phyloP scores from a whole-genome alignment of 2,888 invertebrate genomes.

The Drosophila nigritarsus region DNA sequence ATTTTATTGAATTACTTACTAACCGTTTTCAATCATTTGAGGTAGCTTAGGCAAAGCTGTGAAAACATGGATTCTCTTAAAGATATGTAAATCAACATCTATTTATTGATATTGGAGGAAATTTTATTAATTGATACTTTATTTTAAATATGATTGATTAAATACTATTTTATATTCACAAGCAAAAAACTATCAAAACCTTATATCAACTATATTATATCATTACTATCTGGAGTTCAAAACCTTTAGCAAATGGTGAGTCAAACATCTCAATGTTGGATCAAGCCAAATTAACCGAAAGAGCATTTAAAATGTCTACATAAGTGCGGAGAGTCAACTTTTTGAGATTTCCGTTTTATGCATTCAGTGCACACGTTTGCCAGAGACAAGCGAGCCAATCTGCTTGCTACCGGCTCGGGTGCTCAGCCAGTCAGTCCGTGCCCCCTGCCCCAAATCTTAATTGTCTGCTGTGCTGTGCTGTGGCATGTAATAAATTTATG shows the following conservation, averaged over 20 bases:
- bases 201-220: not conserved
- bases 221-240: not conserved
- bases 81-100: not conserved
- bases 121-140: not conserved
- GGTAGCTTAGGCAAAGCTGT: not conserved
- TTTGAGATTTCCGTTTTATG: conserved; percentile 74
- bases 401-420: conserved; percentile 44
- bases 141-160: not conserved
- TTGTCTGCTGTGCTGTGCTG: conserved; percentile 61
- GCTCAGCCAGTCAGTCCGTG: not conserved
- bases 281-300: conserved; percentile 16
- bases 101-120: not conserved
- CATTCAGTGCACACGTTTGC: conserved; percentile 75
- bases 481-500: conserved; percentile 77
- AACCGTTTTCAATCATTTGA: not conserved
- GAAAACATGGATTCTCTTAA: not conserved
- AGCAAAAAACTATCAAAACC: not conserved
- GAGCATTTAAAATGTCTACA: conserved; percentile 34
- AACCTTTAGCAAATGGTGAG: not conserved
- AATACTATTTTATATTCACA: not conserved
- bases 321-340: conserved; percentile 2
- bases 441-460: conserved; percentile 55
- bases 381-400: conserved; percentile 74
- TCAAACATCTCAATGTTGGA: not conserved
- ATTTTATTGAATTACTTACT: not conserved